phyloP scores from a whole-genome alignment of 1,140 invertebrate genomes.

The Drosophila nigrodunni region DNA sequence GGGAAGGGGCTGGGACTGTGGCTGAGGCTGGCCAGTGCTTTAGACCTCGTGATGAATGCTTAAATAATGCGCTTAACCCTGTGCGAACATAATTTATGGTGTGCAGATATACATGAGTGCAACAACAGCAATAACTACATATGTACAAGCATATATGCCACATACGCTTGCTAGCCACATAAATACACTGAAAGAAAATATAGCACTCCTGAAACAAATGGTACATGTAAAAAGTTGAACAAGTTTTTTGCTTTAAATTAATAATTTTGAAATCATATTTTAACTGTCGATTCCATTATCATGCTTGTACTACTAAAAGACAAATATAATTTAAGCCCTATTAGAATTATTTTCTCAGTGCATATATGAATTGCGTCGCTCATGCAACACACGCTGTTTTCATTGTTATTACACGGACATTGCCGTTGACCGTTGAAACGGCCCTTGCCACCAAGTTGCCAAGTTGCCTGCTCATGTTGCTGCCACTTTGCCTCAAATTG shows the following conservation, averaged over 20 bases:
- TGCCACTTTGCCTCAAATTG: conserved; percentile 78
- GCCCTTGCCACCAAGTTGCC: conserved; percentile 37
- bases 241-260: no score
- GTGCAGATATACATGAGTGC: conserved; percentile 79
- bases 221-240: no score
- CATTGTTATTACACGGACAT: conserved; percentile 82
- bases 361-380: background rate
- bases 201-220: no score
- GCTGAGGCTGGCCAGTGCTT: conserved; percentile 26
- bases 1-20: conserved; percentile 11
- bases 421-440: conserved; percentile 66
- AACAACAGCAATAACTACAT: conserved; percentile 42
- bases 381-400: conserved; percentile 73
- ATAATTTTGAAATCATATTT: no score
- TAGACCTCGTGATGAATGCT: conserved; percentile 79
- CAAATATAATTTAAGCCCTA: no score
- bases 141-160: conserved; percentile 2
- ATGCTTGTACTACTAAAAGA: no score
- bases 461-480: conserved; percentile 25
- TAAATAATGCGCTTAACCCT: conserved; percentile 83
- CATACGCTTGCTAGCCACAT: background rate
- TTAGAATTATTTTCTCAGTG: no score
- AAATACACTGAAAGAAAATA: no score
- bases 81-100: conserved; percentile 83
- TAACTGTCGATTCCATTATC: no score